Evolutionary conservation across 2,888 invertebrate species (phyloP).

Genomic region (Charanyca ferruginea): DNA sequence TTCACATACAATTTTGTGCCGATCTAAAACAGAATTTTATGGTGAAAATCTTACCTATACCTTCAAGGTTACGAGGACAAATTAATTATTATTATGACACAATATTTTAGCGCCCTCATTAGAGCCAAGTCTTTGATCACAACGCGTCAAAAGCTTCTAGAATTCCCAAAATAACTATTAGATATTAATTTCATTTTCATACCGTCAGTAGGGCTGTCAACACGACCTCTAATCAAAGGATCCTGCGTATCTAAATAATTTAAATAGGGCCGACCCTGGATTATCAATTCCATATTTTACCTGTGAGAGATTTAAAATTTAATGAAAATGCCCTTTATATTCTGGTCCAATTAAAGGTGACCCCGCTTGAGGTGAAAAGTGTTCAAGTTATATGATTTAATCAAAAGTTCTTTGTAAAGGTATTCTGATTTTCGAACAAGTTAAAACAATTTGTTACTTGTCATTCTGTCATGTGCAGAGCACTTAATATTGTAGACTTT

Average conservation of each 20-base stretch:
- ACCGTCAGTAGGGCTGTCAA: constrained; percentile 33
- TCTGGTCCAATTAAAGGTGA: constrained; percentile 40
- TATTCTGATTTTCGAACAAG: constrained; percentile 15
- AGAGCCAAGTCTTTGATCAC: constrained; percentile 45
- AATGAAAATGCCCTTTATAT: constrained; percentile 46
- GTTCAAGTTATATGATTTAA: constrained; percentile 36
- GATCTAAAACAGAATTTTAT: too few relatives aligned
- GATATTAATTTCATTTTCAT: constrained; percentile 58
- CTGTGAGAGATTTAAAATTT: constrained; percentile 54
- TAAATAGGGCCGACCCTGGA: constrained; percentile 46
- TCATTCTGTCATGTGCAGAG: constrained; percentile 19
- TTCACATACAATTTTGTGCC: neutral
- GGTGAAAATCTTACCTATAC: neutral
- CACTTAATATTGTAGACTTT: constrained; percentile 2
- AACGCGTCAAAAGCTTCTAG: constrained; percentile 30
- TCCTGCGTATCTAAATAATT: constrained; percentile 60
- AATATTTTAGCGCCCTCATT: constrained; percentile 39
- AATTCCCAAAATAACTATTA: constrained; percentile 56
- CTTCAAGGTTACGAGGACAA: constrained; percentile 1
- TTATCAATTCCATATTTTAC: constrained; percentile 64
- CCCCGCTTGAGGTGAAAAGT: constrained; percentile 20
- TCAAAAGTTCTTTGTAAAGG: constrained; percentile 26
- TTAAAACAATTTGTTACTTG: constrained; percentile 29
- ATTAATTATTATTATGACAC: constrained; percentile 6
- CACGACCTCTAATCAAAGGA: constrained; percentile 55